These are phyloP conservation scores for Linepithema humile DNA, from an alignment of 1,140 invertebrate species.

Conservation along the genomic window DNA sequence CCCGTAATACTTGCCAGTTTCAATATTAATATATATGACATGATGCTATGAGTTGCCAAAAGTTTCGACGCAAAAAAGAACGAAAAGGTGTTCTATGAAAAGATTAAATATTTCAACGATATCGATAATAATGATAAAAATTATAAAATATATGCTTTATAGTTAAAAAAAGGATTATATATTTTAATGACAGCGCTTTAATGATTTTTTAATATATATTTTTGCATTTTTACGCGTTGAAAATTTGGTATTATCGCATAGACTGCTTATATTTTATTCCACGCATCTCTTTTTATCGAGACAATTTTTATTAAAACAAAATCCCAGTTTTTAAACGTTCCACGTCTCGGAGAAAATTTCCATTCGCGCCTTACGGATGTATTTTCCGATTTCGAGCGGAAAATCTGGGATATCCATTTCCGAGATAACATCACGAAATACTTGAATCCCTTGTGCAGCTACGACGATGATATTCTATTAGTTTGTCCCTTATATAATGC, in stretches of 20 bases:
- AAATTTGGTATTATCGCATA: neutral
- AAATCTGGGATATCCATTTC: neutral
- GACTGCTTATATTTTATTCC: neutral
- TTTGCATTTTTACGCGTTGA: too few species aligned
- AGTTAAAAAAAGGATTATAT: too few species aligned
- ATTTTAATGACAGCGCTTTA: too few species aligned
- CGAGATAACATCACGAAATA: conserved; percentile 10
- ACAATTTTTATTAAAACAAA: neutral
- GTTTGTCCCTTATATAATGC: conserved; percentile 38
- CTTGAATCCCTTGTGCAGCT: conserved; percentile 38
- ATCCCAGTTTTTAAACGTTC: neutral
- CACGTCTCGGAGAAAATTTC: neutral
- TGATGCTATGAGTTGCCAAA: neutral
- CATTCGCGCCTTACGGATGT: neutral
- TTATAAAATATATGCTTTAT: too few species aligned
- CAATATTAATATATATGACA: neutral
- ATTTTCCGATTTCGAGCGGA: neutral
- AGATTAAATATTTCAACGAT: neutral
- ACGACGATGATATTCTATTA: conserved; percentile 68
- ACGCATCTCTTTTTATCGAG: neutral
- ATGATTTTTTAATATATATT: too few species aligned
- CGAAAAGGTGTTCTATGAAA: neutral
- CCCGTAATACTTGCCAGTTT: neutral
- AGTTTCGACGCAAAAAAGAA: too few species aligned
- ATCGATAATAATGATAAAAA: too few species aligned